phyloP scores from a whole-genome alignment of 2,888 invertebrate species.

The Microdon myrmicae region DNA sequence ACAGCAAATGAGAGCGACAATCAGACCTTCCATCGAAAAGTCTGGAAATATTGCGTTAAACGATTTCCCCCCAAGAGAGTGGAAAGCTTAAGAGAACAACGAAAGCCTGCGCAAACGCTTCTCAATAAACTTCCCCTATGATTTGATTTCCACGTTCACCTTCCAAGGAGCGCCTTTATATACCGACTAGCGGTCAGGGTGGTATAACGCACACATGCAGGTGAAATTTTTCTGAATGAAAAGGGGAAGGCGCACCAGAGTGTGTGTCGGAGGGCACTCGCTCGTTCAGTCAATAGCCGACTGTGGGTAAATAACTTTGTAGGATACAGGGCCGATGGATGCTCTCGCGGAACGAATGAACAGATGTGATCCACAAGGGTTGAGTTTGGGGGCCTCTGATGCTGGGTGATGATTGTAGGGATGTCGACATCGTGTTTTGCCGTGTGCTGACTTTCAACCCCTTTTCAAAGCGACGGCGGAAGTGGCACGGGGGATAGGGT shows the following conservation, averaged over 20 bases:
- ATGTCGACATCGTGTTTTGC: slow-evolving; percentile 17
- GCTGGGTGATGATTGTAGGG: background rate
- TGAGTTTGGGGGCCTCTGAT: no score
- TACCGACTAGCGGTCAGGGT: background rate
- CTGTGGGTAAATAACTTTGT: slow-evolving; percentile 35
- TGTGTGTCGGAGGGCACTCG: slow-evolving; percentile 32
- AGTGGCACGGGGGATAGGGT: no score
- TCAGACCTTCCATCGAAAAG: no score
- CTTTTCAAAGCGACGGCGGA: no score
- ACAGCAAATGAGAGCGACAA: no score
- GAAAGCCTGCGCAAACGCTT: slow-evolving; percentile 36
- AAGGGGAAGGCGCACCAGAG: slow-evolving; percentile 19
- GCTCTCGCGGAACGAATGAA: slow-evolving; percentile 7
- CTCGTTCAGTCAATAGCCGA: slow-evolving; percentile 30
- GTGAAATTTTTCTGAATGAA: slow-evolving; percentile 52
- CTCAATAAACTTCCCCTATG: slow-evolving; percentile 13
- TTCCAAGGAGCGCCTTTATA: background rate
- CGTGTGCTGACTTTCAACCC: slow-evolving; percentile 46
- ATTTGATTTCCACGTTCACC: slow-evolving; percentile 19
- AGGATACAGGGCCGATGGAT: slow-evolving; percentile 27
- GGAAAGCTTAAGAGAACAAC: slow-evolving; percentile 28
- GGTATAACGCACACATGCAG: slow-evolving; percentile 33
- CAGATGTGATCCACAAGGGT: no score
- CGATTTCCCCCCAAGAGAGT: no score
- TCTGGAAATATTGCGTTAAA: no score